These are phyloP conservation scores for Philotrypesis tridentata DNA, from an alignment of 1,140 invertebrate genomes.

Conservation along the genomic window DNA sequence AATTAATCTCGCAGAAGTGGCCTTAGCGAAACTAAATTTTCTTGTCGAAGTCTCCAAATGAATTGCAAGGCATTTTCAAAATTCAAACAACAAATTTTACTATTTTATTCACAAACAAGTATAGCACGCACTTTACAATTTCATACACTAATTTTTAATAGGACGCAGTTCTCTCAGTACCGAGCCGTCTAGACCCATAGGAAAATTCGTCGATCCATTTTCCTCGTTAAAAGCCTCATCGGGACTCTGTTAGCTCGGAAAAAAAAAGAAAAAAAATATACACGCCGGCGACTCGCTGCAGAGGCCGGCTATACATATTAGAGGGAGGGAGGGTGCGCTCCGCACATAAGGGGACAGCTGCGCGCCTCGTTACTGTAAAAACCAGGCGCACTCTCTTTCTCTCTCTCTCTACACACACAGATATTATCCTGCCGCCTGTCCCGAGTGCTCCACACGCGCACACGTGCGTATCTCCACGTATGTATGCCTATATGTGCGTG, in stretches of 20 bases:
- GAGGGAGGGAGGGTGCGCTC: not conserved
- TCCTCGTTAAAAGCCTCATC: not conserved
- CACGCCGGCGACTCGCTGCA: not conserved
- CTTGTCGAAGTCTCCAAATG: too few species aligned
- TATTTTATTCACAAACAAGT: too few species aligned
- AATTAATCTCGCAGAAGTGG: too few species aligned
- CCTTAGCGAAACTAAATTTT: too few species aligned
- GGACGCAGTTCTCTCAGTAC: too few species aligned
- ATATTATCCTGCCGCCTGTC: slow-evolving; percentile 3
- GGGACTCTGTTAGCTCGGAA: not conserved
- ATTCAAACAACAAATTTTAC: too few species aligned
- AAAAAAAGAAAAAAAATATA: not conserved
- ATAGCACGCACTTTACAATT: too few species aligned
- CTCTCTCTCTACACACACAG: too few species aligned
- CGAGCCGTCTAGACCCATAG: too few species aligned
- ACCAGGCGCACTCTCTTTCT: not conserved
- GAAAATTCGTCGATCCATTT: not conserved
- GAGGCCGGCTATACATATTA: not conserved
- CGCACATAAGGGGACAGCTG: slow-evolving; percentile 14
- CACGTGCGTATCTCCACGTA: not conserved
- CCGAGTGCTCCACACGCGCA: not conserved
- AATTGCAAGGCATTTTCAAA: too few species aligned
- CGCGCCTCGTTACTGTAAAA: slow-evolving; percentile 27
- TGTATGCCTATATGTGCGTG: not conserved
- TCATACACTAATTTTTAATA: too few species aligned